These are phyloP conservation scores for Petroica traversi DNA, from an alignment of 2,113 vertebrate species.

Conservation along the genomic window DNA sequence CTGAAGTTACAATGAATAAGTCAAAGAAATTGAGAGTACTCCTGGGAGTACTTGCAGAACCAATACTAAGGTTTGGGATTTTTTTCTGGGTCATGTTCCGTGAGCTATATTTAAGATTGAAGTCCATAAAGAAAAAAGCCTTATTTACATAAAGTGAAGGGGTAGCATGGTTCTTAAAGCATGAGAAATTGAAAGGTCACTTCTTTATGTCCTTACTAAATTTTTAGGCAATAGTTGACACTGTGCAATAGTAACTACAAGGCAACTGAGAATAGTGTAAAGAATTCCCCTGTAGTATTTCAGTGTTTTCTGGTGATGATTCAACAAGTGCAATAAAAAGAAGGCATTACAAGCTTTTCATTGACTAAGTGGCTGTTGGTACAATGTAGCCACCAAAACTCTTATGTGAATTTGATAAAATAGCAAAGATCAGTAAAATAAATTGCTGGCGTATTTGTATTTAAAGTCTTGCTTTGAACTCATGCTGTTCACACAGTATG, in stretches of 20 bases:
- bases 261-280: background rate
- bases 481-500: background rate
- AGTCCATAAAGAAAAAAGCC: background rate
- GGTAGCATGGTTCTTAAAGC: background rate
- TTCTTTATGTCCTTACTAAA: background rate
- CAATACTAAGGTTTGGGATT: background rate
- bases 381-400: background rate
- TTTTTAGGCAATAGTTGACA: background rate
- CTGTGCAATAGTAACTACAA: background rate
- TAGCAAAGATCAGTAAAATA: background rate
- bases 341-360: background rate
- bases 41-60: background rate
- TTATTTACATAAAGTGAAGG: no score
- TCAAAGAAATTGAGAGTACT: no score
- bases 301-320: background rate
- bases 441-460: background rate
- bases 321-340: background rate
- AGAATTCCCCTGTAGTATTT: background rate
- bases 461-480: background rate
- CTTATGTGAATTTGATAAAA: background rate
- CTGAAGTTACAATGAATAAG: background rate
- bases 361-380: background rate
- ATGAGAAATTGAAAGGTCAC: background rate
- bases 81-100: background rate
- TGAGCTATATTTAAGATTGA: background rate